Evolutionary conservation across 2,888 invertebrate genomes (phyloP).

Genomic region (Thumatha senex): DNA sequence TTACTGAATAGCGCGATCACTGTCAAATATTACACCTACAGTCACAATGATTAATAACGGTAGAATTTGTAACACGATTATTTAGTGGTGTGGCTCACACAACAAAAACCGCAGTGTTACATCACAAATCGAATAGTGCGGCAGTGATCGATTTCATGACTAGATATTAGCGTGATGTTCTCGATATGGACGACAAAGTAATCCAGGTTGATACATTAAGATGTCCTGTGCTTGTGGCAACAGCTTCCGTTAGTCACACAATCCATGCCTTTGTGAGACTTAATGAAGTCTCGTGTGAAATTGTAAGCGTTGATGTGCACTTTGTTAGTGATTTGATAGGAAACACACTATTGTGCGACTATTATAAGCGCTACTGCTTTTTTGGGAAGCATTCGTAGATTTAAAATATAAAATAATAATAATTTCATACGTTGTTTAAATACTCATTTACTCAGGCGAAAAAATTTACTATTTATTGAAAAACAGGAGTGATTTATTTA

Average conservation of each 20-base stretch:
- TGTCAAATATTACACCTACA: slow-evolving; percentile 14
- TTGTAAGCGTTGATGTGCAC: slow-evolving; percentile 40
- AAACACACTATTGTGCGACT: slow-evolving; percentile 6
- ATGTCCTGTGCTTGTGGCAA: slow-evolving; percentile 43
- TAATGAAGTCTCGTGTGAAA: slow-evolving; percentile 51
- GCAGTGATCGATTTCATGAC: slow-evolving; percentile 60
- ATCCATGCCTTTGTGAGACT: slow-evolving; percentile 50
- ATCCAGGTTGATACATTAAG: slow-evolving; percentile 51
- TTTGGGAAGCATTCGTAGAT: no score
- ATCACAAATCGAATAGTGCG: slow-evolving; percentile 51
- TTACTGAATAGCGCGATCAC: background rate
- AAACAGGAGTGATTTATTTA: no score
- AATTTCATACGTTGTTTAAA: no score
- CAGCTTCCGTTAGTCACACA: slow-evolving; percentile 48
- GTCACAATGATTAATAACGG: slow-evolving; percentile 37
- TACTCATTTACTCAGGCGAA: no score
- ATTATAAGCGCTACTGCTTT: background rate
- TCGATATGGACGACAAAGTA: slow-evolving; percentile 46
- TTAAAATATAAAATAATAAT: no score
- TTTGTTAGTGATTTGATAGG: slow-evolving; percentile 22
- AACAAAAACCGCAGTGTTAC: slow-evolving; percentile 56
- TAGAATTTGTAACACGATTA: slow-evolving; percentile 57
- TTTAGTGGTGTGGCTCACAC: slow-evolving; percentile 51
- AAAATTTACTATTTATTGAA: no score
- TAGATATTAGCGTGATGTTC: slow-evolving; percentile 47